Conservation (phyloP, 2,888 invertebrate genomes). For the Meta bourneti region DNA sequence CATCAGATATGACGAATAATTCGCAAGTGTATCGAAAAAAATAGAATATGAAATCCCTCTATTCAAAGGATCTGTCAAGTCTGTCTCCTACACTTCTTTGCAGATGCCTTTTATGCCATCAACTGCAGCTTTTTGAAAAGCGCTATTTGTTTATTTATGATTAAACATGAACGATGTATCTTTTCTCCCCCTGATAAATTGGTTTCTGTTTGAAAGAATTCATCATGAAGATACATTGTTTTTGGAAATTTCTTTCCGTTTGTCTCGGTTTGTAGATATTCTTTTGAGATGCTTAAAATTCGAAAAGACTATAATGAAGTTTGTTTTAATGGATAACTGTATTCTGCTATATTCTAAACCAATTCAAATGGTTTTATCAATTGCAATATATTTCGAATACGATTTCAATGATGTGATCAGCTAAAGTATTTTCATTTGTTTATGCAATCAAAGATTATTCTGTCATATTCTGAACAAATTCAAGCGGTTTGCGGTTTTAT, state of each 20-base stretch:
- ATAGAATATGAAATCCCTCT: conserved; percentile 18
- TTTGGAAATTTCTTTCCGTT: neutral
- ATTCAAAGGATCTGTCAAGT: conserved; percentile 11
- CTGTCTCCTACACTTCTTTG: conserved; percentile 1
- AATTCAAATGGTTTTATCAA: too few relatives aligned
- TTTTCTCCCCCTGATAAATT: neutral
- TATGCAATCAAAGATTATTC: too few relatives aligned
- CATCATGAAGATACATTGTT: neutral
- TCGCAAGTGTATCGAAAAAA: conserved; percentile 23
- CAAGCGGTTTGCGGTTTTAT: too few relatives aligned
- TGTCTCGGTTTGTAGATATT: neutral
- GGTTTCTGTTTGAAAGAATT: neutral
- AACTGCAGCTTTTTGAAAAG: neutral
- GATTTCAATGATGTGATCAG: too few relatives aligned
- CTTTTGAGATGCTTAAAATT: neutral
- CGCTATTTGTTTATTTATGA: conserved; percentile 1
- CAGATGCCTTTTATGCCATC: conserved; percentile 1
- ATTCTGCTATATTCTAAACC: neutral
- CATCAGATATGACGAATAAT: conserved; percentile 40
- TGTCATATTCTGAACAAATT: too few relatives aligned
- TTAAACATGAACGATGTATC: neutral
- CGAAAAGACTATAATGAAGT: neutral
- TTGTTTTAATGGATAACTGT: neutral
- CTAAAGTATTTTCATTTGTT: too few relatives aligned
- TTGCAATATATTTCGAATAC: too few relatives aligned